Percentiles rank a stretch among this genome's conserved stretches.
These are phyloP conservation scores for Paedocypris micromegethes DNA, from an alignment of 2,797 vertebrate genomes.

Conservation along the genomic window DNA sequence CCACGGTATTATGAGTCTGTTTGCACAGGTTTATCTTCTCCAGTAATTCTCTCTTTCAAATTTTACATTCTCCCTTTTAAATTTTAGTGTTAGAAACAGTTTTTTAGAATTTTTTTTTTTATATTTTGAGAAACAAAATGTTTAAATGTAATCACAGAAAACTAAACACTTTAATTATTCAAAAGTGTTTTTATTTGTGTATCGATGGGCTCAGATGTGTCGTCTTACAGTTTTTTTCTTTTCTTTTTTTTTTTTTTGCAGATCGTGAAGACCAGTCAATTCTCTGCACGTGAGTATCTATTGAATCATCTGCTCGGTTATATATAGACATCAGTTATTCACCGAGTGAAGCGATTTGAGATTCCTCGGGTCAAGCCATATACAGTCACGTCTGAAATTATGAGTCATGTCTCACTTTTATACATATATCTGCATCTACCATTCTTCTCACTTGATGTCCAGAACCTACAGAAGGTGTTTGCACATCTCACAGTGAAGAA, in stretches of 20 bases:
- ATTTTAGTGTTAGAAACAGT: not conserved
- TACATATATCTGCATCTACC: conserved; percentile 22
- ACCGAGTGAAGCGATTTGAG: conserved; percentile 1
- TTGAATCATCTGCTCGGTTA: conserved; percentile 6
- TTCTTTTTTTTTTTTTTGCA: conserved; percentile 59
- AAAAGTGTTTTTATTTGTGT: conserved; percentile 8
- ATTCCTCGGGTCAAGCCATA: not conserved
- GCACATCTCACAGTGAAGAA: no score
- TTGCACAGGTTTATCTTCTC: conserved; percentile 6
- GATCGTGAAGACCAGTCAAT: conserved; percentile 99
- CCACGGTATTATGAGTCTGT: not conserved
- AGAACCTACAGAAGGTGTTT: conserved; percentile 1
- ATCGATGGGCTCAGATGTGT: not conserved
- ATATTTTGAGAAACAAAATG: not conserved
- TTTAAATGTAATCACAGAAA: no score
- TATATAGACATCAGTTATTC: not conserved
- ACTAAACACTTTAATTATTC: no score
- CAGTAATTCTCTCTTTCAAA: not conserved
- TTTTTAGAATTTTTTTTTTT: conserved; percentile 3
- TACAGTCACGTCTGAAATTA: conserved; percentile 11
- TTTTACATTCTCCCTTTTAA: no score
- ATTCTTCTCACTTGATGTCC: conserved; percentile 6
- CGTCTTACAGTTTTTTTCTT: conserved; percentile 2
- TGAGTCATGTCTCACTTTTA: conserved; percentile 10
- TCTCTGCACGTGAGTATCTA: conserved; percentile 94